Evolutionary conservation across 2,113 vertebrate genomes (phyloP), one percentile per base, ranked within the genome.

Genomic region (Platichthys stellatus): DNA sequence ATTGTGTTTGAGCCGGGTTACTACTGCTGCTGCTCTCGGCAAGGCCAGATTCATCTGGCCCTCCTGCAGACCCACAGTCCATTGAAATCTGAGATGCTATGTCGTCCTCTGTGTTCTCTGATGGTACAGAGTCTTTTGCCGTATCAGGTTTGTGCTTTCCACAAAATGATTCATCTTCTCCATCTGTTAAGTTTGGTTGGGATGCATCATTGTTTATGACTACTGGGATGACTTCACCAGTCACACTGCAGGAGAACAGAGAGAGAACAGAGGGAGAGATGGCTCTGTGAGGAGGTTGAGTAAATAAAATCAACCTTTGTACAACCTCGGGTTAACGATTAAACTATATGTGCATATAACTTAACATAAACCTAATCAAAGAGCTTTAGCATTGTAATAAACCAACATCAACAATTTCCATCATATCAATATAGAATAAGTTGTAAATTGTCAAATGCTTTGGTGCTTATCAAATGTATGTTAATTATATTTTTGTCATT

Each of bases 211-310:
- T 51, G 23, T 61, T 83, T 10, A 47, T 18, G 45, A 38, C 72
- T 0, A 87, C 85, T 21, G 81, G 38, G 12, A 57, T 67, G 66
- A 62, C 69, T 7, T 88, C 89, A 54, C 59, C 62, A 53, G 69
- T 62, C 65, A 80, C 60, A 81, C 90, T 87, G 69, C 63, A 81
- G 54, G 24, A 63, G 2, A 74, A 77, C 21, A 69, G 23, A 69
- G 20, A n/a, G 65, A 53, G 26, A n/a, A 28, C 26, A 28, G 26
- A 28, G 26, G 3, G 26, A 28, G 26, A 28, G 17, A 35, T 40
- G 5, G 9, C 0, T 17, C 18, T 15, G 1, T 15, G 5, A 49
- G 3, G 8, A 51, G 18, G 1, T 5, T 51, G 47, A 51, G 47
- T 51, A 5, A 51, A 18, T 18, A 49, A 18, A 49, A 15, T 40